Evolutionary conservation across 1,140 invertebrate genomes (phyloP).

Genomic region (Lutraria rhynchaena): DNA sequence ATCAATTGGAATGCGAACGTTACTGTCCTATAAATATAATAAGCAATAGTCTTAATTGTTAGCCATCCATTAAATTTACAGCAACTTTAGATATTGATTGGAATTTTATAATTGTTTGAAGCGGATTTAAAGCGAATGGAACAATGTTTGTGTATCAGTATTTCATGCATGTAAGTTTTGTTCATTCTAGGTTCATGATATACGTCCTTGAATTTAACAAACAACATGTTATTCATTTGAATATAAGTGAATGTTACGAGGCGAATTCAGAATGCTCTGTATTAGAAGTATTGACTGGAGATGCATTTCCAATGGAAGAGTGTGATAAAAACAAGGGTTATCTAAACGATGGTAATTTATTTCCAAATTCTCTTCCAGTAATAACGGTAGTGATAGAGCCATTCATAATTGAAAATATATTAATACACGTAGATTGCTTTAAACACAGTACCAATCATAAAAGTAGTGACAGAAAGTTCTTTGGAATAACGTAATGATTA

Average conservation of each 20-base stretch:
- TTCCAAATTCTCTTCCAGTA: neutral
- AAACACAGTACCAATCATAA: neutral
- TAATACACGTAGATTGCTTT: neutral
- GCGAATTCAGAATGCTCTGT: neutral
- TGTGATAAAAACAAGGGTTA: slow-evolving; percentile 16
- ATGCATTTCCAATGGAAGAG: neutral
- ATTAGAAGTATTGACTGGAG: neutral
- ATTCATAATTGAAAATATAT: neutral
- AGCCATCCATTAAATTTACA: neutral
- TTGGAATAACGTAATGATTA: neutral
- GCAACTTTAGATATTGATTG: neutral
- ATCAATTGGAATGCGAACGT: neutral
- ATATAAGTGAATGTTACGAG: slow-evolving; percentile 39
- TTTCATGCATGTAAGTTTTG: neutral
- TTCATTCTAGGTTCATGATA: neutral
- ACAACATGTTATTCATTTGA: neutral
- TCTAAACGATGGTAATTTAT: neutral
- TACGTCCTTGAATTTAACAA: neutral
- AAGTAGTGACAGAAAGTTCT: neutral
- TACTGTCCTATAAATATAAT: neutral
- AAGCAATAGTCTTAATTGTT: neutral
- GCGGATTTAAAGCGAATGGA: neutral
- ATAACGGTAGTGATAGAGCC: neutral
- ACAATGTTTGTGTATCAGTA: neutral
- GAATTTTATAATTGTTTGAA: too few relatives aligned